A percentile compares a stretch with the other conserved stretches of the same genome.
phyloP scores from a whole-genome alignment of 2,797 vertebrate species.

The Anguilla anguilla region DNA sequence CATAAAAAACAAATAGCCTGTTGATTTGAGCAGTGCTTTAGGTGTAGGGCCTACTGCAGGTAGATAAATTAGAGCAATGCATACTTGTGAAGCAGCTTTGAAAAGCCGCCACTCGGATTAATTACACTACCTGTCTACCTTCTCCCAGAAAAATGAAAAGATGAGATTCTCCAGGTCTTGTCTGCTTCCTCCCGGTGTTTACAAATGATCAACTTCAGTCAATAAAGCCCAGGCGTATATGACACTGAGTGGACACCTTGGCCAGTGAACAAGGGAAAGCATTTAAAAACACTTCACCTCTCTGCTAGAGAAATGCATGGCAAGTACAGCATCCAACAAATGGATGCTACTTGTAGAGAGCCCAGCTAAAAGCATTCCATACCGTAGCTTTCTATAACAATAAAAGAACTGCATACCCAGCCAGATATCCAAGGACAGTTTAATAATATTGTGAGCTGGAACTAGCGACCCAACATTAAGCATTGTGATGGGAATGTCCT shows the following conservation, averaged over 20 bases:
- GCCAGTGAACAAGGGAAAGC: slow-evolving; percentile 7
- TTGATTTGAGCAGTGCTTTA: not conserved
- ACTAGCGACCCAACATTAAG: not conserved
- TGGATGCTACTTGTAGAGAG: not conserved
- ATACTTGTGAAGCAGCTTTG: not conserved
- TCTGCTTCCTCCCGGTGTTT: slow-evolving; percentile 32
- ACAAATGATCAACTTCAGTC: slow-evolving; percentile 22
- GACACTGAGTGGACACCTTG: not conserved
- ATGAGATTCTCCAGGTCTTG: slow-evolving; percentile 16
- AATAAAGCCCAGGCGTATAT: slow-evolving; percentile 9
- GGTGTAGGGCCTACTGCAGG: not conserved
- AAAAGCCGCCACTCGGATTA: not conserved
- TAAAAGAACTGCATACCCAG: not conserved
- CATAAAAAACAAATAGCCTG: not conserved
- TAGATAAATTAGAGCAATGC: not conserved
- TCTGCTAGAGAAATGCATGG: slow-evolving; percentile 6
- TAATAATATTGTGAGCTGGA: slow-evolving; percentile 5
- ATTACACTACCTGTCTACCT: not conserved
- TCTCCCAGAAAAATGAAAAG: slow-evolving; percentile 6
- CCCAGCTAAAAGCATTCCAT: slow-evolving; percentile 37
- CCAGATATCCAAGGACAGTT: slow-evolving; percentile 15
- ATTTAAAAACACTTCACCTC: slow-evolving; percentile 3
- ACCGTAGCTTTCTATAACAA: slow-evolving; percentile 4
- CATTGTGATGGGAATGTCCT: not conserved
- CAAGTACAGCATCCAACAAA: slow-evolving; percentile 12